Conservation (phyloP, 1,140 invertebrate genomes). For the Orussus abietinus region DNA sequence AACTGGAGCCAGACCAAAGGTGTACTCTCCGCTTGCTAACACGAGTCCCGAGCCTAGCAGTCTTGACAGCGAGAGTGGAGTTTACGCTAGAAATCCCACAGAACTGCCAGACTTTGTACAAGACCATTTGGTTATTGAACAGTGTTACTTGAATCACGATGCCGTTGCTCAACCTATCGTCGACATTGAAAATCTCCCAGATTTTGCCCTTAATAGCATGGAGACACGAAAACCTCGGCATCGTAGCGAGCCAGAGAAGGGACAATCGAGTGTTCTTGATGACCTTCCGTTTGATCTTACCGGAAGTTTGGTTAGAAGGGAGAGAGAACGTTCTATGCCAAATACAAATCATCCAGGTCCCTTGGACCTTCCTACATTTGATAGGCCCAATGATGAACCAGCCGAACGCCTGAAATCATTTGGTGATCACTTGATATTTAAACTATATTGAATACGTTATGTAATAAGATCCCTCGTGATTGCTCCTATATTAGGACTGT, state of each 20-base stretch:
- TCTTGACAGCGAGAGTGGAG: slow-evolving; percentile 27
- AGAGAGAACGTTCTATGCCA: slow-evolving; percentile 18
- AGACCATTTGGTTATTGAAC: slow-evolving; percentile 60
- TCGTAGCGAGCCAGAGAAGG: slow-evolving; percentile 28
- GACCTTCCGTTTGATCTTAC: slow-evolving; percentile 42
- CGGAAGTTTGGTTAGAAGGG: slow-evolving; percentile 28
- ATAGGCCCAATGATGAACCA: slow-evolving; percentile 17
- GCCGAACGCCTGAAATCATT: slow-evolving; percentile 25
- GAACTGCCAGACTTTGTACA: slow-evolving; percentile 61
- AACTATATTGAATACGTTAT: background rate
- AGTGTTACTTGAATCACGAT: slow-evolving; percentile 49
- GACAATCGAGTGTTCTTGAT: slow-evolving; percentile 15
- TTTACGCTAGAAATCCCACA: slow-evolving; percentile 49
- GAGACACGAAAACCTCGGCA: slow-evolving; percentile 28
- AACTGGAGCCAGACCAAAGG: slow-evolving; percentile 57
- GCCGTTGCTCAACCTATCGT: slow-evolving; percentile 22
- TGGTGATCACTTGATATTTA: too few relatives aligned
- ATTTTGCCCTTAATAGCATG: slow-evolving; percentile 48
- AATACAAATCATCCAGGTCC: slow-evolving; percentile 29
- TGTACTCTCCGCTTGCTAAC: slow-evolving; percentile 46
- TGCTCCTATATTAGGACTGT: too few relatives aligned
- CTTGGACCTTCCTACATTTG: slow-evolving; percentile 35
- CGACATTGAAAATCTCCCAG: slow-evolving; percentile 52
- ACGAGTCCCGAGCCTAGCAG: slow-evolving; percentile 22
- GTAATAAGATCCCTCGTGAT: too few relatives aligned